These are phyloP conservation scores for Atractosteus spatula DNA, from an alignment of 2,113 vertebrate species.

Conservation along the genomic window DNA sequence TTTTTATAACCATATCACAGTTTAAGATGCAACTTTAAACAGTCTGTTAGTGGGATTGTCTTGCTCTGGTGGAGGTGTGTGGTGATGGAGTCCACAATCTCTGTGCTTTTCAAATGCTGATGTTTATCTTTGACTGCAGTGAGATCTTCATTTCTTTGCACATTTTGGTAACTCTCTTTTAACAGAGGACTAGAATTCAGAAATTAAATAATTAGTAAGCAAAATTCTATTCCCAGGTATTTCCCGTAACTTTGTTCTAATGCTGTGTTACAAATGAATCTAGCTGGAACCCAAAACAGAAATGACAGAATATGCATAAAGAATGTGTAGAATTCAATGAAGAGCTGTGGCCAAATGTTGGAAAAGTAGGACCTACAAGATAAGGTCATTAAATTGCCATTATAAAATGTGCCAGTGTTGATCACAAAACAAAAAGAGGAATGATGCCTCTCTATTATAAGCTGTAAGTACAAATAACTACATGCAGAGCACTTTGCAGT, in stretches of 20 bases:
- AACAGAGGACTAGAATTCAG: neutral
- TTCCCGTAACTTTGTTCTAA: too few relatives aligned
- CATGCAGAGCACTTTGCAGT: too few relatives aligned
- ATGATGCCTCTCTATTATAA: neutral
- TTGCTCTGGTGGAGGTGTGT: constrained; percentile 6
- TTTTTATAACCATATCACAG: neutral
- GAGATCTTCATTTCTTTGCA: neutral
- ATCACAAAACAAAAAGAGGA: neutral
- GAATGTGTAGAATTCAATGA: too few relatives aligned
- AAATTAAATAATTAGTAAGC: constrained; percentile 21
- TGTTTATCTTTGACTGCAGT: neutral
- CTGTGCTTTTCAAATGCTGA: neutral
- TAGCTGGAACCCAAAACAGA: neutral
- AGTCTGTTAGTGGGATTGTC: neutral
- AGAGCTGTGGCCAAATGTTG: too few relatives aligned
- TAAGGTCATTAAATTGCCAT: too few relatives aligned
- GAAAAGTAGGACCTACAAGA: too few relatives aligned
- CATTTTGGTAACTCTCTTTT: neutral
- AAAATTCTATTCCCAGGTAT: constrained; percentile 4
- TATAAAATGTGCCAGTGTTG: neutral
- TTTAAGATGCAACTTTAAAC: neutral
- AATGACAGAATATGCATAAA: too few relatives aligned
- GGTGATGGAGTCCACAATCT: neutral
- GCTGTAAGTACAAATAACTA: too few relatives aligned
- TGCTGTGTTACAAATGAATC: too few relatives aligned